Evolutionary conservation across 2,113 vertebrate species (phyloP).

Genomic region (Coreoperca whiteheadi): DNA sequence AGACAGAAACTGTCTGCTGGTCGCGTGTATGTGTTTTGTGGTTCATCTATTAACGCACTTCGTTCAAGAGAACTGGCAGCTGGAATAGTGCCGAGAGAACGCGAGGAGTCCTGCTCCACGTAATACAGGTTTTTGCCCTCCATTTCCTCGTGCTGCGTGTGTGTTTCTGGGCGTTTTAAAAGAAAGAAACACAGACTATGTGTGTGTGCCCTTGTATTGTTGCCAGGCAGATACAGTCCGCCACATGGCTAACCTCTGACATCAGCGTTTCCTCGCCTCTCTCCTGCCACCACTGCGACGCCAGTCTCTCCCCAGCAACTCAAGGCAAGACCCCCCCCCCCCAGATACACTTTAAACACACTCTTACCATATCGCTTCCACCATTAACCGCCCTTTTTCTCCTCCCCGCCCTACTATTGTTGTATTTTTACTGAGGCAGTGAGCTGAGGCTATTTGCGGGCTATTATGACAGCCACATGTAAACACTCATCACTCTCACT

Average conservation of each 20-base stretch:
- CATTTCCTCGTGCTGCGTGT: conserved; percentile 57
- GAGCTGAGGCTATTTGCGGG: conserved; percentile 73
- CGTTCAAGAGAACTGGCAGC: conserved; percentile 33
- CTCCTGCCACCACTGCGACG: conserved; percentile 36
- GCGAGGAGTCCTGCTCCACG: conserved; percentile 45
- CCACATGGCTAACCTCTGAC: conserved; percentile 82
- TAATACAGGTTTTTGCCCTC: conserved; percentile 47
- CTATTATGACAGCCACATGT: conserved; percentile 80
- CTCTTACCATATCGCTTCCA: conserved; percentile 44
- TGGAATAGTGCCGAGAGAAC: conserved; percentile 52
- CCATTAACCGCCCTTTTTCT: conserved; percentile 50
- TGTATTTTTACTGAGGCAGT: conserved; percentile 69
- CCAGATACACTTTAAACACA: conserved; percentile 44
- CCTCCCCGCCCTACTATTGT: conserved; percentile 70
- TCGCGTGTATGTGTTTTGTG: conserved; percentile 1
- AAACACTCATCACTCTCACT: conserved; percentile 74
- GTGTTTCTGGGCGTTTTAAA: conserved; percentile 5
- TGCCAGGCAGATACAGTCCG: conserved; percentile 79
- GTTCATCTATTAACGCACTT: background rate
- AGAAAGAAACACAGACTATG: background rate
- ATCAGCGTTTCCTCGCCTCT: conserved; percentile 75
- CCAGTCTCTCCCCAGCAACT: conserved; percentile 75
- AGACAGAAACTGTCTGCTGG: conserved; percentile 6
- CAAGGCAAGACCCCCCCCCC: conserved; percentile 52
- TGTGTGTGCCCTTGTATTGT: conserved; percentile 70